Conservation (phyloP, 2,113 vertebrate species). For the Hirundichthys speculiger region DNA sequence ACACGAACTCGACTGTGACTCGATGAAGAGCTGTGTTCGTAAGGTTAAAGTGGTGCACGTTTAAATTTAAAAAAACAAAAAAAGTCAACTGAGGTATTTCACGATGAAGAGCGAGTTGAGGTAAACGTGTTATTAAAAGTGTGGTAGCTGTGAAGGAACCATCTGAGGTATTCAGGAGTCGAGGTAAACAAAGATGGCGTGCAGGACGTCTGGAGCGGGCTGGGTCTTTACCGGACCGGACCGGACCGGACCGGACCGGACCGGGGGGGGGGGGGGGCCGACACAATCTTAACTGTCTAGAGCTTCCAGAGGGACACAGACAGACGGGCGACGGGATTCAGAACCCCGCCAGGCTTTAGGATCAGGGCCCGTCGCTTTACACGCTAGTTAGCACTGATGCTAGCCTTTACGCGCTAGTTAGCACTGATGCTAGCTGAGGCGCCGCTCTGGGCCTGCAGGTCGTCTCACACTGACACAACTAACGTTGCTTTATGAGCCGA, state of each 20-base stretch:
- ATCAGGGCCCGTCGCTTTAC: not conserved
- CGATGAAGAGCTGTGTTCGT: constrained; percentile 51
- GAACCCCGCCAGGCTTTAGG: constrained; percentile 18
- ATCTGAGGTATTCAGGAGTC: constrained; percentile 67
- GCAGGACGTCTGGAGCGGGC: no score
- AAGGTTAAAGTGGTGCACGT: constrained; percentile 62
- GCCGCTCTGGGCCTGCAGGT: constrained; percentile 22
- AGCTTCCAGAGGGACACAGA: constrained; percentile 36
- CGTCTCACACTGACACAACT: not conserved
- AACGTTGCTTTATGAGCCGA: constrained; percentile 9
- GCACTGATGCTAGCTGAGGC: constrained; percentile 19
- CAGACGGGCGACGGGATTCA: constrained; percentile 4
- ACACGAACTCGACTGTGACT: constrained; percentile 51
- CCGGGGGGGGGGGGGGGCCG: constrained; percentile 12
- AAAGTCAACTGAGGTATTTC: constrained; percentile 58
- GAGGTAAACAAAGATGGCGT: constrained; percentile 58
- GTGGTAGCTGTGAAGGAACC: constrained; percentile 51
- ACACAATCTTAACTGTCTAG: constrained; percentile 50
- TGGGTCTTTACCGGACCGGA: no score
- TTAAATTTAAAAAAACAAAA: no score
- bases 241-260: no score
- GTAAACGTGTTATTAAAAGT: constrained; percentile 60
- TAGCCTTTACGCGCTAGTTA: no score
- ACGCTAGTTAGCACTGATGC: no score
- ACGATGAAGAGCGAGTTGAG: constrained; percentile 54